phyloP scores from a whole-genome alignment of 2,888 invertebrate genomes.

The Petrolisthes cinctipes region DNA sequence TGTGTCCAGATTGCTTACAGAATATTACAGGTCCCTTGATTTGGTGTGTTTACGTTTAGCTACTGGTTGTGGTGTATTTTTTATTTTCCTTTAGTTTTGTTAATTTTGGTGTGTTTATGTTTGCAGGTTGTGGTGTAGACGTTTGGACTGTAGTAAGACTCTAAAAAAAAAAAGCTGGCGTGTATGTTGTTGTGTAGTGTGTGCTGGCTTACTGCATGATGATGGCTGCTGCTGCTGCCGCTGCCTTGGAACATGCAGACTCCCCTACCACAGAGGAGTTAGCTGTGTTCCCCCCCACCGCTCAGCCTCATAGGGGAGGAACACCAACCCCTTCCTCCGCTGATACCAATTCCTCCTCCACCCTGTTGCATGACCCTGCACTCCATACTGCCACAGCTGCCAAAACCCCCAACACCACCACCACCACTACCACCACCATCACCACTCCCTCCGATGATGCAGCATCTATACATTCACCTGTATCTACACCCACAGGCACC shows the following conservation, averaged over 20 bases:
- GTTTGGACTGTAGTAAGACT: conserved; percentile 61
- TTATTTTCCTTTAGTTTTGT: conserved; percentile 3
- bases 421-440: conserved; percentile 15
- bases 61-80: background rate
- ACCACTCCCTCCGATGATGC: conserved; percentile 27
- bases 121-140: conserved; percentile 65
- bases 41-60: background rate
- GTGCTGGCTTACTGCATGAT: conserved; percentile 64
- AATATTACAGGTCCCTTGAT: background rate
- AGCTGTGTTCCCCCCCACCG: conserved; percentile 18
- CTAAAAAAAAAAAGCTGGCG: conserved; percentile 52
- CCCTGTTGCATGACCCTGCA: conserved; percentile 56
- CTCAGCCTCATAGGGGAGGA: conserved; percentile 34
- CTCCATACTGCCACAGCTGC: conserved; percentile 31
- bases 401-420: conserved; percentile 19
- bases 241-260: conserved; percentile 43
- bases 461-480: conserved; percentile 39
- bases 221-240: conserved; percentile 58
- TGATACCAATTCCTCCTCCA: conserved; percentile 42
- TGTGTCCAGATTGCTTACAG: background rate
- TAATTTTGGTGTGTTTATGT: conserved; percentile 62
- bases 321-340: conserved; percentile 15
- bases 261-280: conserved; percentile 37
- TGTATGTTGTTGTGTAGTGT: conserved; percentile 63
- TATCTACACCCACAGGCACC: conserved; percentile 60